Conservation (phyloP, 2,797 vertebrate species). For the Pipistrellus kuhlii region DNA sequence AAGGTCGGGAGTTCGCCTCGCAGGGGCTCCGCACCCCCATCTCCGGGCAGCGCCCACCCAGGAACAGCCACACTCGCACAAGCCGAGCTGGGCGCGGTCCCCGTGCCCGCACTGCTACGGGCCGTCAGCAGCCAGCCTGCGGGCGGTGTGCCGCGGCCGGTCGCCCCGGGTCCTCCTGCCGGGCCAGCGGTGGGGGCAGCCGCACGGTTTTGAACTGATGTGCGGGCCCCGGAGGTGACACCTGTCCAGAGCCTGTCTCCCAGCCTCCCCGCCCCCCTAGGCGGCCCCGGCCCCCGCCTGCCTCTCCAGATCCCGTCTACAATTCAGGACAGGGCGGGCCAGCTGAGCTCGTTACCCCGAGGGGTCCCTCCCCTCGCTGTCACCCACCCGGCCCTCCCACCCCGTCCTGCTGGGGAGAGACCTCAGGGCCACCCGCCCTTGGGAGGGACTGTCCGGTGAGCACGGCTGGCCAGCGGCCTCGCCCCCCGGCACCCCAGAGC, state of each 20-base stretch:
- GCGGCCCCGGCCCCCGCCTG: conserved; percentile 13
- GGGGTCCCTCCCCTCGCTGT: neutral
- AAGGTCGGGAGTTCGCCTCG: fast-evolving
- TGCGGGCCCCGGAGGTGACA: conserved; percentile 73
- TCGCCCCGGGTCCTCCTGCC: conserved; percentile 61
- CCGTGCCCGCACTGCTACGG: fast-evolving
- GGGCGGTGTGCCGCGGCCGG: neutral
- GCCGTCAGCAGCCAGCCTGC: neutral
- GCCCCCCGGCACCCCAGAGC: fast-evolving
- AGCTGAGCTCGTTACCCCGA: fast-evolving
- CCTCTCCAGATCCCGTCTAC: conserved; percentile 54
- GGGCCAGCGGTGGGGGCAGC: conserved; percentile 81
- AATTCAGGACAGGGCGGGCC: conserved; percentile 38
- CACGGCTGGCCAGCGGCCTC: too few relatives aligned
- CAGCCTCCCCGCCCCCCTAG: conserved; percentile 64
- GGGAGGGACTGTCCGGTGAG: fast-evolving
- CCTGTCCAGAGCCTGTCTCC: conserved; percentile 82
- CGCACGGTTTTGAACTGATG: conserved; percentile 69
- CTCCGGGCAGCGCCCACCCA: neutral
- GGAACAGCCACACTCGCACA: conserved; percentile 34
- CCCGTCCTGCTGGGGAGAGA: neutral
- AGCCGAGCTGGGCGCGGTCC: neutral
- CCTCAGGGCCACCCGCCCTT: fast-evolving
- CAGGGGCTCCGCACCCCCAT: fast-evolving
- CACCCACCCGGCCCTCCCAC: fast-evolving